Percentiles rank a stretch among this genome's conserved stretches.
phyloP scores from a whole-genome alignment of 1,140 invertebrate species.

The Berghia stephanieae region DNA sequence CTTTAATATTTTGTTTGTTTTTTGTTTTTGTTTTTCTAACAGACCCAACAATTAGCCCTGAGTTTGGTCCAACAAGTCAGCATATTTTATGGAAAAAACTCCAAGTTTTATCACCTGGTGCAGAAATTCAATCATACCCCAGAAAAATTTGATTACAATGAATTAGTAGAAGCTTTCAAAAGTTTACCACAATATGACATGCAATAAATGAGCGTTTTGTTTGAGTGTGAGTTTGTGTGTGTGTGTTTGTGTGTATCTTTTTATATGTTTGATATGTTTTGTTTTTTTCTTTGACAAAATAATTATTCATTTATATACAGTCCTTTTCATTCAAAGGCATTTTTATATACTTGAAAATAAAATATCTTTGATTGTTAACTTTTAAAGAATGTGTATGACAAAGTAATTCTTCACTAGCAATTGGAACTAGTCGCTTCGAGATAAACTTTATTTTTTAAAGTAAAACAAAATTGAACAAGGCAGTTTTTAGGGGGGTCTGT shows the following conservation, averaged over 20 bases:
- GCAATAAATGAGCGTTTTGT: neutral
- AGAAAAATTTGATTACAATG: constrained; percentile 47
- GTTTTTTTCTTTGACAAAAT: neutral
- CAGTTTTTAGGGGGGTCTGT: no score
- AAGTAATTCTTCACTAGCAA: neutral
- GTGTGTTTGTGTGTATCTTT: neutral
- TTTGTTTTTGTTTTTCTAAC: constrained; percentile 24
- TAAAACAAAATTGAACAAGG: no score
- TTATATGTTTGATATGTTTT: neutral
- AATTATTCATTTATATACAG: no score
- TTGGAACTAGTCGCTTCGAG: neutral
- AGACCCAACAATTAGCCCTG: constrained; percentile 47
- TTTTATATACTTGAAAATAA: neutral
- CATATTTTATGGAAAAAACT: constrained; percentile 41
- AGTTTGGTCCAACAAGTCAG: constrained; percentile 48
- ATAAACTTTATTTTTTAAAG: neutral
- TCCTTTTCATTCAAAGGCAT: neutral
- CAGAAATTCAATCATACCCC: constrained; percentile 46
- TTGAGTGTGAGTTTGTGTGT: neutral
- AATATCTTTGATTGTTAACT: neutral
- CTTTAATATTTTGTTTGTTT: no score
- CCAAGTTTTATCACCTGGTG: constrained; percentile 43
- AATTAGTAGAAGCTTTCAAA: constrained; percentile 47
- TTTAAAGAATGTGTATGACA: neutral
- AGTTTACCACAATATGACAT: constrained; percentile 26